Conservation (phyloP, 2,888 invertebrate genomes). For the Agonopterix subpropinquella region DNA sequence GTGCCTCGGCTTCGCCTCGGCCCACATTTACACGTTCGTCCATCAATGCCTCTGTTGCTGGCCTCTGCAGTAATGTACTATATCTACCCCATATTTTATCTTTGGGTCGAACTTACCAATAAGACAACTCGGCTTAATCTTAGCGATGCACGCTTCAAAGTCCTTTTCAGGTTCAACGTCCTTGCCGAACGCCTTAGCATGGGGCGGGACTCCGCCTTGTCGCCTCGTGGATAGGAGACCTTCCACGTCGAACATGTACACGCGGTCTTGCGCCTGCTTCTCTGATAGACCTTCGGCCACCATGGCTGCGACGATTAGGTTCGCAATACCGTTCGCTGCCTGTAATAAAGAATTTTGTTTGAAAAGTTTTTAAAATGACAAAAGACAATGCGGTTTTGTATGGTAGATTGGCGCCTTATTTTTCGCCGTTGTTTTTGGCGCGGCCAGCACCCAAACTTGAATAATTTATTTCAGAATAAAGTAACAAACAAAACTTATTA, state of each 20-base stretch:
- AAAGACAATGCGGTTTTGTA: too few relatives aligned
- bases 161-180: conserved; percentile 86
- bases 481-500: too few relatives aligned
- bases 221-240: conserved; percentile 86
- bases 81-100: too few relatives aligned
- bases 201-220: conserved; percentile 80
- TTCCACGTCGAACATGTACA: conserved; percentile 97
- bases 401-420: too few relatives aligned
- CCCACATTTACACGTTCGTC: too few relatives aligned
- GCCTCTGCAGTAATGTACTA: too few relatives aligned
- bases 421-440: too few relatives aligned
- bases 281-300: conserved; percentile 77
- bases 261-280: conserved; percentile 87
- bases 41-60: too few relatives aligned
- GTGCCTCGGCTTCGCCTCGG: too few relatives aligned
- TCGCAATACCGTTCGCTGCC: conserved; percentile 96
- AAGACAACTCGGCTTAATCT: conserved; percentile 90
- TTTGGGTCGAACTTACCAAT: conserved; percentile 82
- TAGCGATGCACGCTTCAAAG: conserved; percentile 86
- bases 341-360: conserved; percentile 33
- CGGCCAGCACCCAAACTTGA: too few relatives aligned
- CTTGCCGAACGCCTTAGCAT: conserved; percentile 84
- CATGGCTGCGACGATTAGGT: conserved; percentile 93
- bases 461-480: too few relatives aligned
- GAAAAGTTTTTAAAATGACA: neutral